Evolutionary conservation across 2,113 vertebrate genomes (phyloP), one percentile per base, ranked within the genome.

Genomic region (Eublepharis macularius): DNA sequence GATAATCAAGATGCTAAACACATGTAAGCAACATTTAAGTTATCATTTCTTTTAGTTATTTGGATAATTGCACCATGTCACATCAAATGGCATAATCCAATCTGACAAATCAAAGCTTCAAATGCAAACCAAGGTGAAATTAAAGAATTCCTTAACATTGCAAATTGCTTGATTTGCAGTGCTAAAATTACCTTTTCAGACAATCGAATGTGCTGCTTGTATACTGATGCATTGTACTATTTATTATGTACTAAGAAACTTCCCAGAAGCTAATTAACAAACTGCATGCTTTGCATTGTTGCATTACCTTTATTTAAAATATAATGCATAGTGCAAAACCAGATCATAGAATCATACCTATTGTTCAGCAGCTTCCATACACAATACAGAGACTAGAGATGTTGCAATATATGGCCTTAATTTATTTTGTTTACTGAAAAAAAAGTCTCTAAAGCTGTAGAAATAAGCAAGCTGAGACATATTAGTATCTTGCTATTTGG

Each of bases 341-440:
- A 39, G 86, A 12, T n/a, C 79, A 17, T 70, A 68, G 82, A 90
- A 73, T 47, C 83, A 81, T 90, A 72, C 36, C 51, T 74, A 63
- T 92, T 63, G 5, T 86, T 89, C 54, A 86, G 14, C 74, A 90
- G 47, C 10, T 60, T 82, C 36, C 47, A 1, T 51, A 47, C 32
- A 47, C 19, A 88, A 80, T 90, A 39, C 76, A 47, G 54, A 85
- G 54, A 47, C 79, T 91, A 84, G 49, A 82, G 86, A 87, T 86
- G 0, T 83, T 69, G 51, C 66, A 86, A 49, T 36, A 6, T n/a
- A 26, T 13, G 29, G 32, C 65, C 68, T 88, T 83, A 80, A 76
- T 87, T 93, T 88, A 36, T 78, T 93, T 51, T 84, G 34, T 70
- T 90, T 79, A 60, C 13, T 87, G 68, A 86, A 36, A 76, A 92